phyloP scores from a whole-genome alignment of 2,113 vertebrate genomes.

The Numenius arquata region DNA sequence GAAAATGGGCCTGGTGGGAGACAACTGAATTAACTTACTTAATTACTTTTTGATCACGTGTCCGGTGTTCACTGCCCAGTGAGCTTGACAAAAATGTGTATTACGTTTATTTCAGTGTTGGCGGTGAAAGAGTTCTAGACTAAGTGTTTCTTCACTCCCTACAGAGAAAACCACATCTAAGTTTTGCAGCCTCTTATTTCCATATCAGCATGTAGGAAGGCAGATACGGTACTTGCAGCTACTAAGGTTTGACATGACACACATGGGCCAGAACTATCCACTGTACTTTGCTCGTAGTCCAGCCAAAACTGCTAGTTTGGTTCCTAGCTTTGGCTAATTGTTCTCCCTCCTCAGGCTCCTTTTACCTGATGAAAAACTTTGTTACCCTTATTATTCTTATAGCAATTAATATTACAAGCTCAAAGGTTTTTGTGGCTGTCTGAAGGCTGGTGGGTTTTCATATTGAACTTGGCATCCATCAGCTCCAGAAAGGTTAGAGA shows the following conservation, averaged over 20 bases:
- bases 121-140: not conserved
- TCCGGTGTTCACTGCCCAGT: not conserved
- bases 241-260: not conserved
- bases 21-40: not conserved
- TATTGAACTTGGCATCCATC: not conserved
- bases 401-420: not conserved
- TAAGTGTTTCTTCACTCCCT: not conserved
- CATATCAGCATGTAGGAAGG: not conserved
- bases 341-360: not conserved
- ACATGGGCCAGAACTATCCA: not conserved
- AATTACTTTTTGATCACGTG: not conserved
- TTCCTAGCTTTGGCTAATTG: not conserved
- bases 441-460: not conserved
- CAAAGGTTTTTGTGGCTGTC: not conserved
- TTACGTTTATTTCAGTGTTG: not conserved
- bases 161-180: not conserved
- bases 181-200: not conserved
- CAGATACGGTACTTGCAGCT: not conserved
- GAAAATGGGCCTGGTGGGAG: constrained; percentile 5
- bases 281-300: not conserved
- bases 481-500: not conserved
- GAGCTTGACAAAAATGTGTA: not conserved
- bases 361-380: not conserved
- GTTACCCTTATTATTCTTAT: not conserved
- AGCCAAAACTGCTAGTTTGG: not conserved